phyloP scores from a whole-genome alignment of 1,140 invertebrate species.

The Drosophila athabasca region DNA sequence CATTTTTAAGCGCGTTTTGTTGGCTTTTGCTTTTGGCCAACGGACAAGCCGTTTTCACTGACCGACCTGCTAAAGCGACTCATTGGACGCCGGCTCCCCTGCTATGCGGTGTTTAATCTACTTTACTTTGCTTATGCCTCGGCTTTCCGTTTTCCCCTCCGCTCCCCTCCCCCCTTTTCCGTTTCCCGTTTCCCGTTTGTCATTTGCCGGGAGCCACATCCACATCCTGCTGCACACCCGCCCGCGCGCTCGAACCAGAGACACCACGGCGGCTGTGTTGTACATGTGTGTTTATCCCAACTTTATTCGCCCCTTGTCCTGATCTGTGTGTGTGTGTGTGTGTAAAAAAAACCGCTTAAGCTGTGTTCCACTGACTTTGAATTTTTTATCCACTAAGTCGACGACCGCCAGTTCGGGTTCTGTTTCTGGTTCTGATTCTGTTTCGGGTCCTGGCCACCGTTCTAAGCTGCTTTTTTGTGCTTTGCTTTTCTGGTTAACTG shows the following conservation, averaged over 20 bases:
- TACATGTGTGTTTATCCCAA: constrained; percentile 81
- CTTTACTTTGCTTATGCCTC: constrained; percentile 77
- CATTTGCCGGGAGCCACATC: constrained; percentile 22
- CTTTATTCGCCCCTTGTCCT: constrained; percentile 55
- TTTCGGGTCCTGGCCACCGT: no score
- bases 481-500: constrained; percentile 77
- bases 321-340: constrained; percentile 23
- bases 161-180: background rate
- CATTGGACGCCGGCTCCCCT: constrained; percentile 64
- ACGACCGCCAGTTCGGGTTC: constrained; percentile 38
- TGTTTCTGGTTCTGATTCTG: no score
- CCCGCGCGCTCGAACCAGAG: background rate
- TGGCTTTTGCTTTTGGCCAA: constrained; percentile 43
- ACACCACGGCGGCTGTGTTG: constrained; percentile 40
- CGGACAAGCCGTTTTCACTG: constrained; percentile 24
- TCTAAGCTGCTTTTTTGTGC: constrained; percentile 73
- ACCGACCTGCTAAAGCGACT: constrained; percentile 62
- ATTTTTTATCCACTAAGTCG: constrained; percentile 77
- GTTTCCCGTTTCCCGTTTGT: constrained; percentile 13
- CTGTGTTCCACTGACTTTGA: constrained; percentile 81
- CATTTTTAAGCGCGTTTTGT: constrained; percentile 74
- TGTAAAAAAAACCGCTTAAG: constrained; percentile 73
- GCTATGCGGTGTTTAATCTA: constrained; percentile 81
- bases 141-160: constrained; percentile 54
- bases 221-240: background rate